phyloP scores from a whole-genome alignment of 2,797 vertebrate species.

The Myotis pilosus region DNA sequence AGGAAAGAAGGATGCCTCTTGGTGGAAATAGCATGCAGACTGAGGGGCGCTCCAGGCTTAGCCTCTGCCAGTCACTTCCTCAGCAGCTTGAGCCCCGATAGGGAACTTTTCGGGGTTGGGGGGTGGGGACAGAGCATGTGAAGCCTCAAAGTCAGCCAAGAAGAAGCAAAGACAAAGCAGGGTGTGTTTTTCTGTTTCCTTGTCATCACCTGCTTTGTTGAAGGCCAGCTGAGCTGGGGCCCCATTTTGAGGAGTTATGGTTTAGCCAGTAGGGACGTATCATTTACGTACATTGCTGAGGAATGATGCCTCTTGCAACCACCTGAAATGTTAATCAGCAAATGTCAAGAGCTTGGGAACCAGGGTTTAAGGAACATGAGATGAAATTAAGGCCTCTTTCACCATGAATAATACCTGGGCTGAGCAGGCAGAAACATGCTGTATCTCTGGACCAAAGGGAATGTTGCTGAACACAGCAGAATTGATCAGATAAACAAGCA shows the following conservation, averaged over 20 bases:
- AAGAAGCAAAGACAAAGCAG: constrained; percentile 12
- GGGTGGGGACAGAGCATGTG: neutral
- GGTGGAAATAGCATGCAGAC: neutral
- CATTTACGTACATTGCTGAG: neutral
- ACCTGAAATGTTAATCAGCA: neutral
- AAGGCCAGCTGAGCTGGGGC: neutral
- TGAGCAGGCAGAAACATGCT: neutral
- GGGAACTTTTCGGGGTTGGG: neutral
- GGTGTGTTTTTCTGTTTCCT: neutral
- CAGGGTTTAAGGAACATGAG: neutral
- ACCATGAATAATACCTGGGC: neutral
- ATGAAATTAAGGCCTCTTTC: neutral
- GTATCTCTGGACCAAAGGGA: neutral
- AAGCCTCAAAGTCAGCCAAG: neutral
- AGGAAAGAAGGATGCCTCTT: neutral
- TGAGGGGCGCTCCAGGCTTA: neutral
- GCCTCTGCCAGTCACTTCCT: constrained; percentile 12
- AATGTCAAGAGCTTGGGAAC: neutral
- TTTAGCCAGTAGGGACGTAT: neutral
- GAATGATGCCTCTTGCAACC: neutral
- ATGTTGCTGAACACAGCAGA: neutral
- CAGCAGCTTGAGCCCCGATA: neutral
- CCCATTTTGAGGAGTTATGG: neutral
- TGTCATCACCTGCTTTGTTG: constrained; percentile 14
- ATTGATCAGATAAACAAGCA: neutral